Conservation (phyloP, 2,888 invertebrate species). For the Sericinus montela region DNA sequence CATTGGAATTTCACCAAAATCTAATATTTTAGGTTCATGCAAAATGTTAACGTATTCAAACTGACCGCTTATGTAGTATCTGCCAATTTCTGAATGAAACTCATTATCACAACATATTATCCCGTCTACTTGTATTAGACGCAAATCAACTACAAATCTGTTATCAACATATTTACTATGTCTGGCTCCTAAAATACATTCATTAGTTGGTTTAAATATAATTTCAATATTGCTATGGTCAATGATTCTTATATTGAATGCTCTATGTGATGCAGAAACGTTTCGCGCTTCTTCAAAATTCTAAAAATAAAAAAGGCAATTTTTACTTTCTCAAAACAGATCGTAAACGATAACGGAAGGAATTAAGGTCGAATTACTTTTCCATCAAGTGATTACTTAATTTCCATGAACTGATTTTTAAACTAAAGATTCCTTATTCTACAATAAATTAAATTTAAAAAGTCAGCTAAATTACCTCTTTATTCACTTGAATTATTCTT, state of each 20-base stretch:
- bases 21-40: constrained; percentile 63
- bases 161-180: constrained; percentile 41
- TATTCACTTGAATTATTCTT: too few species aligned
- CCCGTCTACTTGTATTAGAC: constrained; percentile 57
- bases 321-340: neutral
- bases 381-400: too few species aligned
- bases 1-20: constrained; percentile 63
- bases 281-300: constrained; percentile 61
- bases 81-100: constrained; percentile 63
- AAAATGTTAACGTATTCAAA: constrained; percentile 67
- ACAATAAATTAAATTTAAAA: too few species aligned
- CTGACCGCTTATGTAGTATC: constrained; percentile 78
- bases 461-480: too few species aligned
- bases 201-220: constrained; percentile 54
- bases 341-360: too few species aligned
- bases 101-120: constrained; percentile 56
- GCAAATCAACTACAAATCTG: constrained; percentile 62
- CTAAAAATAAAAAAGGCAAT: constrained; percentile 30
- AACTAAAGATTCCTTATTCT: too few species aligned
- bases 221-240: constrained; percentile 44
- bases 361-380: too few species aligned
- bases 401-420: too few species aligned
- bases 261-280: constrained; percentile 66
- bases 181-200: constrained; percentile 59
- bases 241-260: constrained; percentile 43